These are phyloP conservation scores for Callimorpha dominula DNA, from an alignment of 2,888 invertebrate species.

Conservation along the genomic window DNA sequence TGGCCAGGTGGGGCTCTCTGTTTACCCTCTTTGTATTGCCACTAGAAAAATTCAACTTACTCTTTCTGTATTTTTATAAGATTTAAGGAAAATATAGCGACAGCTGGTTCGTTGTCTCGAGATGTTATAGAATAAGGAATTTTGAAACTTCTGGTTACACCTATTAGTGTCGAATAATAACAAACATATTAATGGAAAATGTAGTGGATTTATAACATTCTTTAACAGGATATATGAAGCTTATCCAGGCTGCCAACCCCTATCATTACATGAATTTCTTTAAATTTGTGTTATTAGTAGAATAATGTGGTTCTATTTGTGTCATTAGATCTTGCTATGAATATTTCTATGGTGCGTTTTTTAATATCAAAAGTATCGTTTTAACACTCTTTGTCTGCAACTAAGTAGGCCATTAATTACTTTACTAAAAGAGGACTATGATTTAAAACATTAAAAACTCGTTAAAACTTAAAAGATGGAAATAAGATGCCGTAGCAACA, in stretches of 20 bases:
- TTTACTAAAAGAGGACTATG: no score
- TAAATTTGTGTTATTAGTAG: no score
- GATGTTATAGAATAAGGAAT: conserved; percentile 1
- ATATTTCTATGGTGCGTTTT: no score
- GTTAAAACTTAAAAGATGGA: not conserved
- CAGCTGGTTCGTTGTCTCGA: conserved; percentile 4
- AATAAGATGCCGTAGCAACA: not conserved
- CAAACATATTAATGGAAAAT: not conserved
- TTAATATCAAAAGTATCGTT: no score
- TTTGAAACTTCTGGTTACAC: not conserved
- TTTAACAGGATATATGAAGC: no score
- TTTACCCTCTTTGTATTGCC: conserved; percentile 22
- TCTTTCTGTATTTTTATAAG: conserved; percentile 14
- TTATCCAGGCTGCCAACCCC: no score
- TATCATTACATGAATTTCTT: no score
- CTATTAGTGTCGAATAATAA: not conserved
- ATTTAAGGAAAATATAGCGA: conserved; percentile 10
- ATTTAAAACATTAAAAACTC: not conserved
- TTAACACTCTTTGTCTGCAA: no score
- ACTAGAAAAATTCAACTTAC: conserved; percentile 16
- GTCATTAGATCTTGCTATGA: no score
- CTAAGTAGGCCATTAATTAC: no score
- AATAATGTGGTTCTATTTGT: no score
- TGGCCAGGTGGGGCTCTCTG: conserved; percentile 36
- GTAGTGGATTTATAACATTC: no score